phyloP scores from a whole-genome alignment of 2,888 invertebrate species.

The Lithodes maja region DNA sequence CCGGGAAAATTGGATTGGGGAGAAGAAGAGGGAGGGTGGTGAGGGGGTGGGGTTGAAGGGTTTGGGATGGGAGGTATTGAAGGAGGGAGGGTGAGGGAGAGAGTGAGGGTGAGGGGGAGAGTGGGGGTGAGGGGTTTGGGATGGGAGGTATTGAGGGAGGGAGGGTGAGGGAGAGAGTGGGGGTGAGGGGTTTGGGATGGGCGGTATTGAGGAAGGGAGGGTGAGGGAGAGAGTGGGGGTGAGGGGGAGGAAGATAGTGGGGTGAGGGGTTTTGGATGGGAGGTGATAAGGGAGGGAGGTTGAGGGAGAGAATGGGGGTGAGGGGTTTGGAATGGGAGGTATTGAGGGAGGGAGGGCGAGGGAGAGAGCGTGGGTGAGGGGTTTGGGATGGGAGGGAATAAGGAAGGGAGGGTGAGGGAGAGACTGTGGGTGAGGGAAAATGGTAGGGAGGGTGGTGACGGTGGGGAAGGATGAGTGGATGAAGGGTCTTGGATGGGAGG shows the following conservation, averaged over 20 bases:
- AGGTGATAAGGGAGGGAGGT: not conserved
- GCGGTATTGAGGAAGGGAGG: too few relatives aligned
- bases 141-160: not conserved
- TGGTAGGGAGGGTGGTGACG: not conserved
- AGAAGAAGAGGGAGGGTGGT: not conserved
- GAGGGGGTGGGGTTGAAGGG: not conserved
- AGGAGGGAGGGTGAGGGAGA: not conserved
- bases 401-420: not conserved
- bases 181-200: too few relatives aligned
- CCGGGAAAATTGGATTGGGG: not conserved
- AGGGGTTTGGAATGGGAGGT: not conserved
- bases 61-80: not conserved
- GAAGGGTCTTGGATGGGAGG: not conserved
- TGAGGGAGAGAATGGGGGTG: not conserved
- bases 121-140: not conserved
- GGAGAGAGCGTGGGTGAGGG: not conserved
- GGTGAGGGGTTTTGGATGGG: not conserved
- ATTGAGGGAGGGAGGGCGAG: not conserved
- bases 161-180: not conserved
- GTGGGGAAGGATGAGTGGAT: not conserved
- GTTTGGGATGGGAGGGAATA: not conserved
- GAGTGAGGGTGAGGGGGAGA: not conserved
- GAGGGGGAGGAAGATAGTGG: not conserved
- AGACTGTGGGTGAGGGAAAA: not conserved
- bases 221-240: too few relatives aligned